phyloP scores from a whole-genome alignment of 2,113 vertebrate species.

The Alces alces region DNA sequence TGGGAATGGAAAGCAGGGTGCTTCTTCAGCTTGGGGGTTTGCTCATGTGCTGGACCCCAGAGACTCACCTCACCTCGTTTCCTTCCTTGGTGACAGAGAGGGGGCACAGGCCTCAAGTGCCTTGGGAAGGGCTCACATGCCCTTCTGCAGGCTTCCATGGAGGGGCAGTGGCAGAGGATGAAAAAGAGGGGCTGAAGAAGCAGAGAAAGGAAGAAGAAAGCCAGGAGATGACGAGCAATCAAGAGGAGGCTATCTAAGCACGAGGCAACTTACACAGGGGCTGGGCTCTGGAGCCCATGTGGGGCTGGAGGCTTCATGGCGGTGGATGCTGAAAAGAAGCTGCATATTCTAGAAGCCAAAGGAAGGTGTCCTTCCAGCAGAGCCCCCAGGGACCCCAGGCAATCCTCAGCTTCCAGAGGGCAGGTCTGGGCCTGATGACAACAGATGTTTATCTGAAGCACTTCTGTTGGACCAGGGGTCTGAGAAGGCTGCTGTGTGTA shows the following conservation, averaged over 20 bases:
- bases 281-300: background rate
- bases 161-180: background rate
- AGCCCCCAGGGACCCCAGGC: background rate
- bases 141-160: background rate
- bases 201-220: constrained; percentile 29
- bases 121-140: background rate
- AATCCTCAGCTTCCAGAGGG: background rate
- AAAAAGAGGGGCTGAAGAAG: background rate
- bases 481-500: background rate
- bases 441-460: background rate
- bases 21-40: background rate
- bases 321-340: background rate
- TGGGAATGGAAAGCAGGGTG: background rate
- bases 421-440: background rate
- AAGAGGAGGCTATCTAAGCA: constrained; percentile 34
- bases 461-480: background rate
- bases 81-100: background rate
- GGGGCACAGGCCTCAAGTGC: background rate
- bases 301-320: constrained; percentile 12
- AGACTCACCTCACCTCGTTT: background rate
- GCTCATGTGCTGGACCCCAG: background rate
- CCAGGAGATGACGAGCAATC: constrained; percentile 37
- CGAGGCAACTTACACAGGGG: background rate
- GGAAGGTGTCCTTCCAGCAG: background rate
- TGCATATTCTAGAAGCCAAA: background rate